A percentile compares a stretch with the other conserved stretches of the same genome.
Conservation (phyloP, 2,888 invertebrate species). For the Ennomos quercinarius region DNA sequence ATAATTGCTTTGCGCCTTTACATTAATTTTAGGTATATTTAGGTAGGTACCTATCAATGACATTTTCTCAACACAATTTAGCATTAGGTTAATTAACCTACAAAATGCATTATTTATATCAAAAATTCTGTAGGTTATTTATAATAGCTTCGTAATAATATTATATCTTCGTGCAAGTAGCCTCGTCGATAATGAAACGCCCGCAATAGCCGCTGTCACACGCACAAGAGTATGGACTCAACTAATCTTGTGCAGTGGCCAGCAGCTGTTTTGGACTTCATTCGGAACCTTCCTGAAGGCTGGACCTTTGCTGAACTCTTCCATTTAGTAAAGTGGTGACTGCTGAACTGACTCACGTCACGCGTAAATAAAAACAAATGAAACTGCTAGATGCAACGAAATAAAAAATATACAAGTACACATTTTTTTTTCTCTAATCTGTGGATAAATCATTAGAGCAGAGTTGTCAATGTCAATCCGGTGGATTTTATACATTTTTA, state of each 20-base stretch:
- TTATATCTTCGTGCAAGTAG: conserved; percentile 44
- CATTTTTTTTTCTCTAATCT: background rate
- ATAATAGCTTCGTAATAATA: no score
- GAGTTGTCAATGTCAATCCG: no score
- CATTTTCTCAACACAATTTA: no score
- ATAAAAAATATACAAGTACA: conserved; percentile 8
- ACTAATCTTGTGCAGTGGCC: conserved; percentile 99
- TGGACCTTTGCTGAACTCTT: conserved; percentile 42
- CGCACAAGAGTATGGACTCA: conserved; percentile 96
- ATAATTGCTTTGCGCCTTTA: no score
- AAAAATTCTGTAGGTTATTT: no score
- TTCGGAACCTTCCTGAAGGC: conserved; percentile 48
- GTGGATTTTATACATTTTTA: no score
- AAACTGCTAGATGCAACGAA: conserved; percentile 1
- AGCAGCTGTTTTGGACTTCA: conserved; percentile 97
- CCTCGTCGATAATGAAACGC: conserved; percentile 84
- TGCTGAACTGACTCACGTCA: conserved; percentile 16
- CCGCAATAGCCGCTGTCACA: conserved; percentile 99
- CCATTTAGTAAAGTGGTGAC: conserved; percentile 28
- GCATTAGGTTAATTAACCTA: no score
- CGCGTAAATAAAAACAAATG: conserved; percentile 11
- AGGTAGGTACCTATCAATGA: no score
- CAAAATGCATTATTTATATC: no score
- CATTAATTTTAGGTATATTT: no score
- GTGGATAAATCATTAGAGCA: no score